Conservation (phyloP, 2,113 vertebrate genomes). For the Nothobranchius furzeri region DNA sequence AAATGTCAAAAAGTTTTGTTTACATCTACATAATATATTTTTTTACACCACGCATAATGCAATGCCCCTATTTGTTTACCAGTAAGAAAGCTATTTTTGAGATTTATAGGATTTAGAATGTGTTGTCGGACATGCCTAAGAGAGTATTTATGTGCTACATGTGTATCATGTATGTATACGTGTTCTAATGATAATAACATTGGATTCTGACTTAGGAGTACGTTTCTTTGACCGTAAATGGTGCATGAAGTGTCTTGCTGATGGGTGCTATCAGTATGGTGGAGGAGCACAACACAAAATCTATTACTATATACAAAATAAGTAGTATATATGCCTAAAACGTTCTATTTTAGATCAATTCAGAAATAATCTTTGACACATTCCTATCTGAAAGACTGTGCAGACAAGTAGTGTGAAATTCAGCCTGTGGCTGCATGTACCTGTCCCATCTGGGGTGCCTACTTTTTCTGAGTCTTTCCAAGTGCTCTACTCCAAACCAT, state of each 20-base stretch:
- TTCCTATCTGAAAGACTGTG: constrained; percentile 36
- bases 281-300: constrained; percentile 74
- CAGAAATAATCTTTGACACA: constrained; percentile 20
- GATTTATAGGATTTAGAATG: constrained; percentile 69
- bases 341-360: constrained; percentile 4
- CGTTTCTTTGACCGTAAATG: constrained; percentile 68
- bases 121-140: constrained; percentile 62
- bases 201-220: constrained; percentile 54
- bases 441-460: constrained; percentile 70
- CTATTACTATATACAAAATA: constrained; percentile 2
- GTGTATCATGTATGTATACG: constrained; percentile 68
- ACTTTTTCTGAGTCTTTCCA: constrained; percentile 38
- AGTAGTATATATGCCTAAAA: constrained; percentile 5
- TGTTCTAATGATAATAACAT: constrained; percentile 64
- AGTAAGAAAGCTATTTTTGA: constrained; percentile 72
- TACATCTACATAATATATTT: constrained; percentile 73
- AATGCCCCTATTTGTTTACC: constrained; percentile 66
- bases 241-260: constrained; percentile 81
- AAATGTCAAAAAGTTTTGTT: constrained; percentile 53
- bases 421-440: constrained; percentile 47
- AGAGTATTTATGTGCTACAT: constrained; percentile 58
- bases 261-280: constrained; percentile 84
- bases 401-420: constrained; percentile 27
- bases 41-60: constrained; percentile 73
- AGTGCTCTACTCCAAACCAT: constrained; percentile 74